Evolutionary conservation across 2,888 invertebrate species (phyloP), one percentile per base, ranked within the genome.

Genomic region (Litoditis marina): DNA sequence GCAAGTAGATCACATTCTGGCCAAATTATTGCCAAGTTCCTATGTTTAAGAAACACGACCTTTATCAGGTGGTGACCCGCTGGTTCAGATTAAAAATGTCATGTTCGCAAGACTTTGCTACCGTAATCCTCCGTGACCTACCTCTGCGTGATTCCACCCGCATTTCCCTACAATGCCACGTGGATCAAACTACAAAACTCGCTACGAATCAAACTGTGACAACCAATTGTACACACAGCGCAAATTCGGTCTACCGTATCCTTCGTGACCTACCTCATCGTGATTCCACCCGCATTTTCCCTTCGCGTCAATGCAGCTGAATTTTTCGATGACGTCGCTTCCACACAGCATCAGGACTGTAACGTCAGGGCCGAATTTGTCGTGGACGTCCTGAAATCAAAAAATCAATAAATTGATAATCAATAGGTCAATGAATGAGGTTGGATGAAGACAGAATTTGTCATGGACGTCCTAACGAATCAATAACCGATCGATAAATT

Each of bases 331-430:
- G 11, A 49, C 25, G 36, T 64, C 49, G 28, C 54, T 50, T 16
- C 60, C 64, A 50, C 60, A 60, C 19, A 64, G 51, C 13, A 60
- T 42, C 30, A 62, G 44, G 16, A 62, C 36, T 2, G n/a, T 11
- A 1, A 47, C 56, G 22, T 50, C 44, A 27, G 22, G 32, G 8
- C 62, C 62, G 27, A 56, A 50, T 30, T 62, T 62, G 30, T 22
- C 31, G 4, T 47, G 16, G 27, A 31, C 25, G 25, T 62, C 62
- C 28, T 50, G 5, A 50, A 50, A 7, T 25, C n/a, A n/a, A n/a
- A n/a, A n/a, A n/a, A n/a, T n/a, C n/a, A n/a, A n/a, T n/a, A n/a
- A n/a, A n/a, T n/a, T n/a, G n/a, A n/a, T n/a, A n/a, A n/a, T n/a
- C n/a, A n/a, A n/a, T n/a, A n/a, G n/a, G n/a, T n/a, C n/a, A n/a